Percentiles rank a stretch among this genome's conserved stretches.
Evolutionary conservation across 2,113 vertebrate genomes (phyloP).

Genomic region (Dipodomys stephensi): DNA sequence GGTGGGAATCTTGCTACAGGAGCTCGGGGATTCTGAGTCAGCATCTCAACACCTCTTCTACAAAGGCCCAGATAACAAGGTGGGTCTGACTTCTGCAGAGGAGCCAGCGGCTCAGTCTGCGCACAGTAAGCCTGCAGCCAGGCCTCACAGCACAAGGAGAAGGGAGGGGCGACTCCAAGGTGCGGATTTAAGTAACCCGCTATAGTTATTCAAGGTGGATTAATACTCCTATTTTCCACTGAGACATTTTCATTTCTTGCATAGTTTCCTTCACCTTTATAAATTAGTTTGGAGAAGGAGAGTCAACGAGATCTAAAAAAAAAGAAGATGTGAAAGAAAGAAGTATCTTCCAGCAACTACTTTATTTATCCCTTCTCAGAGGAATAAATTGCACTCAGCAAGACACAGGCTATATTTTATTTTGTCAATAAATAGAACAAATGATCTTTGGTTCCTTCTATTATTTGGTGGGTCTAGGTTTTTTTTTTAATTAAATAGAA

Average conservation of each 20-base stretch:
- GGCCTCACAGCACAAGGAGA: accelerated
- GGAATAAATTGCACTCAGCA: neutral
- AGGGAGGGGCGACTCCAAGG: accelerated
- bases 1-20: accelerated
- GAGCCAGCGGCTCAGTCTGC: accelerated
- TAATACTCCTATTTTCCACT: neutral
- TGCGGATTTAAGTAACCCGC: neutral
- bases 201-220: neutral
- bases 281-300: neutral
- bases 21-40: neutral
- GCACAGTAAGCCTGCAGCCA: accelerated
- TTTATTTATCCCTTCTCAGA: neutral
- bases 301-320: neutral
- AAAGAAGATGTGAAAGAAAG: neutral
- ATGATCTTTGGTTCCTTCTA: neutral
- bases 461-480: neutral
- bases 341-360: neutral
- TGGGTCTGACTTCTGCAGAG: accelerated
- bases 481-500: neutral
- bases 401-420: neutral
- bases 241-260: neutral
- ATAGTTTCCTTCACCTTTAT: neutral
- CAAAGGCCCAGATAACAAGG: too few species aligned
- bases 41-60: accelerated
- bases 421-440: slow-evolving; percentile 45